phyloP scores from a whole-genome alignment of 2,797 vertebrate species.

The Cygnus olor region DNA sequence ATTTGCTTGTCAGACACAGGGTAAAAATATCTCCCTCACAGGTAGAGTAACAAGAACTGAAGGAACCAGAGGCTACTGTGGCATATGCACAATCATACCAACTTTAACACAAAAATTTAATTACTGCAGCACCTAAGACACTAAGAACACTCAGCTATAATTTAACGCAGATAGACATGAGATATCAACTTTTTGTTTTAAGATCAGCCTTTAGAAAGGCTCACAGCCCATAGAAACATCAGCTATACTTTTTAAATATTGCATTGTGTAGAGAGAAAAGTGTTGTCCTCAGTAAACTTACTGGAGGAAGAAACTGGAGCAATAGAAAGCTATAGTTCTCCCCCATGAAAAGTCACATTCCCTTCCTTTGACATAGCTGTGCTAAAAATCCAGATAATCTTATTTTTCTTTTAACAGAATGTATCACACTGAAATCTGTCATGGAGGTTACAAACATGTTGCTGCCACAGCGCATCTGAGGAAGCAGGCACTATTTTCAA shows the following conservation, averaged over 20 bases:
- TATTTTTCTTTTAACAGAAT: not conserved
- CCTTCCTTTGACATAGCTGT: not conserved
- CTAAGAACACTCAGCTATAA: not conserved
- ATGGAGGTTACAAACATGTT: not conserved
- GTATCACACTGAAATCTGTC: not conserved
- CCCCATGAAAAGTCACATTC: not conserved
- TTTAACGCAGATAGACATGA: not conserved
- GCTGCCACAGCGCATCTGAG: not conserved
- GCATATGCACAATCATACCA: not conserved
- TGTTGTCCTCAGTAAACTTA: not conserved
- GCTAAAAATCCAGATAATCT: not conserved
- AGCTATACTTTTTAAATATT: not conserved
- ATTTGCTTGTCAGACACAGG: constrained; percentile 4
- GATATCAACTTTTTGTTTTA: not conserved
- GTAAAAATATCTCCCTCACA: not conserved
- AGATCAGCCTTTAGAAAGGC: not conserved
- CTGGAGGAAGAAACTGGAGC: not conserved
- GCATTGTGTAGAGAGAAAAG: not conserved
- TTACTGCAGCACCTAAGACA: not conserved
- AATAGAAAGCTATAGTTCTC: not conserved
- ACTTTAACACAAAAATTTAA: not conserved
- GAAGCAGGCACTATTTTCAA: not conserved
- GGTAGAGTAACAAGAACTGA: not conserved
- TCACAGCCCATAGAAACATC: not conserved
- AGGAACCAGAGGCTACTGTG: not conserved